Base-by-base conservation (phyloP, 2,888 invertebrate species). In the Athripsodes cinereus region DNA sequence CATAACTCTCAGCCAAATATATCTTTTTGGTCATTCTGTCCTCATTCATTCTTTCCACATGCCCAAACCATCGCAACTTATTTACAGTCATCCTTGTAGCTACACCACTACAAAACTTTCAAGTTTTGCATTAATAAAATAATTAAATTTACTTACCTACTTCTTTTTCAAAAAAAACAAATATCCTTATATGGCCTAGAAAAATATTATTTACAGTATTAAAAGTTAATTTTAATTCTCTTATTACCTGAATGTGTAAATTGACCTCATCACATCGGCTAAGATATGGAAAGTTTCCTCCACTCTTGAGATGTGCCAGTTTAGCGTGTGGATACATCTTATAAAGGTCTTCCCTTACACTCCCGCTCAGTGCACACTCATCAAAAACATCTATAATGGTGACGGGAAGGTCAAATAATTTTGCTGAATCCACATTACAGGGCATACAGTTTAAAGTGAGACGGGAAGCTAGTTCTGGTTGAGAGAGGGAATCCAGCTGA, bases 321-420 rank as follows among this genome's bases (percentile, higher is more conserved):
- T 90, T 91, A 1, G 92, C 92, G 61, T 87, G 81, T 0, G 93
- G 92, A 71, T 92, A 94, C 66, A 88, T 87, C 70, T 91, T 91
- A 71, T 90, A 90, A 65, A 92, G 75, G 67, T 91, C 90, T 67
- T 92, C 92, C 54, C 88, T 75, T 0, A 92, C 92, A 46, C 80
- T 71, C 62, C 83, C 81, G 59, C 90, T 90, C 51, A 94, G 73
- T 2, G 93, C 93, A 71, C 88, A 88, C 67, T 92, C 88, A 72
- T 94, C 93, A 78, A 92, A 93, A 0, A 93, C 93, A 73, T 94
- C 92, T 71, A 94, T 81, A 53, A 94, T 83, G 11, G 93, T 94
- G 13, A 92, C 80, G n/a, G 87, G 84, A 52, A 91, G 68, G 60
- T 81, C 74, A 22, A 76, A 72, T 22, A 93, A 75, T 65, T 84